phyloP scores from a whole-genome alignment of 92 coral and sea anemone species.

The Pocillopora grandis region DNA sequence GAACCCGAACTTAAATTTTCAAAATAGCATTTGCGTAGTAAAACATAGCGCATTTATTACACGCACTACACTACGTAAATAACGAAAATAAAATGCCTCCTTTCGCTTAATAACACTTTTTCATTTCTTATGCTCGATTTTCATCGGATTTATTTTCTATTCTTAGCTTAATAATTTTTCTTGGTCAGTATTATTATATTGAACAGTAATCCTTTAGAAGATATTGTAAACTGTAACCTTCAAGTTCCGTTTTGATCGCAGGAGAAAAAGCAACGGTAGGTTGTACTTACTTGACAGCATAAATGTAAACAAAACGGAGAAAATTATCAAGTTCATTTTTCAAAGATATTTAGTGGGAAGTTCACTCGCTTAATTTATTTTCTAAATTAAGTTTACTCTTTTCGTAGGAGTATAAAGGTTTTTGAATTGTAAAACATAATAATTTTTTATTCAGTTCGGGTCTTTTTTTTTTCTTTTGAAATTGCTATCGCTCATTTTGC shows the following conservation, averaged over 20 bases:
- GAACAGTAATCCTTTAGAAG: not conserved
- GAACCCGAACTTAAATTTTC: too few relatives aligned
- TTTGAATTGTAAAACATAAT: not conserved
- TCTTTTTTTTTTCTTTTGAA: not conserved
- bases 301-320: constrained; percentile 32
- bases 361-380: not conserved
- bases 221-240: not conserved
- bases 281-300: not conserved
- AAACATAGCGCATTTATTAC: too few relatives aligned
- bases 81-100: too few relatives aligned
- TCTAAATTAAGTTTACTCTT: not conserved
- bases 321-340: not conserved
- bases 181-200: too few relatives aligned
- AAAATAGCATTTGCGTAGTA: too few relatives aligned
- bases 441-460: not conserved
- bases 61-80: too few relatives aligned
- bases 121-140: too few relatives aligned
- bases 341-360: not conserved
- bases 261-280: constrained; percentile 4
- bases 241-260: constrained; percentile 6
- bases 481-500: constrained; percentile 17
- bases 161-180: too few relatives aligned
- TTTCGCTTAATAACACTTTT: too few relatives aligned
- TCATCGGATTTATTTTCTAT: too few relatives aligned
- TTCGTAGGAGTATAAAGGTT: not conserved